A percentile compares a stretch with the other conserved stretches of the same genome.
Evolutionary conservation across 2,113 vertebrate species (phyloP).

Genomic region (Caranx ignobilis): DNA sequence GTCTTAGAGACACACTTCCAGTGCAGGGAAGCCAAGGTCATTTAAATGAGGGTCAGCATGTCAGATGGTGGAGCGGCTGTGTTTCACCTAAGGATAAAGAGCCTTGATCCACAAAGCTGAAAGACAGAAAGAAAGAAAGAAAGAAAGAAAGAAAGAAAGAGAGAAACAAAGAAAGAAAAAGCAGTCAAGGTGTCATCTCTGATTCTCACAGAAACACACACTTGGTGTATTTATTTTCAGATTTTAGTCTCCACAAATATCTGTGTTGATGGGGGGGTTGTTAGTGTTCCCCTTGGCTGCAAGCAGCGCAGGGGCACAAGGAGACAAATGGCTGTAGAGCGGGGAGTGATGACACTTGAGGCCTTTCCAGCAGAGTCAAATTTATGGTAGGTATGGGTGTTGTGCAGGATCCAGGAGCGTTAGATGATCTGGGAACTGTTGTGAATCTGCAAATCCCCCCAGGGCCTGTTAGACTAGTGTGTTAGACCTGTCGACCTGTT

Average conservation of each 20-base stretch:
- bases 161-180: background rate
- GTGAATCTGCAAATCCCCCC: constrained; percentile 67
- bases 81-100: constrained; percentile 44
- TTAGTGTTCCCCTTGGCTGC: constrained; percentile 37
- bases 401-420: constrained; percentile 64
- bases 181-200: background rate
- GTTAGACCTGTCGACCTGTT: constrained; percentile 55
- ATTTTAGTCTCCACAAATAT: constrained; percentile 15
- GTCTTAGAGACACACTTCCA: constrained; percentile 28
- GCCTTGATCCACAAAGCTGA: background rate
- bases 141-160: no score
- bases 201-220: background rate
- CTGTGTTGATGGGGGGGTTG: constrained; percentile 54
- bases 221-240: background rate
- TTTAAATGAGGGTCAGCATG: constrained; percentile 58
- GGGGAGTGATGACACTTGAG: constrained; percentile 71
- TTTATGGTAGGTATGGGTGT: constrained; percentile 71
- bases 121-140: no score
- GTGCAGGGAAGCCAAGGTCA: constrained; percentile 45
- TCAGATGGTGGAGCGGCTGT: constrained; percentile 46
- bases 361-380: constrained; percentile 67
- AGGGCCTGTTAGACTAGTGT: constrained; percentile 57
- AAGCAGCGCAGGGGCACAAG: constrained; percentile 18
- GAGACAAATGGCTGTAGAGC: constrained; percentile 60
- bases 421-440: constrained; percentile 67